Evolutionary conservation across 2,113 vertebrate genomes (phyloP), one percentile per base, ranked within the genome.

Genomic region (Tupaia tana): DNA sequence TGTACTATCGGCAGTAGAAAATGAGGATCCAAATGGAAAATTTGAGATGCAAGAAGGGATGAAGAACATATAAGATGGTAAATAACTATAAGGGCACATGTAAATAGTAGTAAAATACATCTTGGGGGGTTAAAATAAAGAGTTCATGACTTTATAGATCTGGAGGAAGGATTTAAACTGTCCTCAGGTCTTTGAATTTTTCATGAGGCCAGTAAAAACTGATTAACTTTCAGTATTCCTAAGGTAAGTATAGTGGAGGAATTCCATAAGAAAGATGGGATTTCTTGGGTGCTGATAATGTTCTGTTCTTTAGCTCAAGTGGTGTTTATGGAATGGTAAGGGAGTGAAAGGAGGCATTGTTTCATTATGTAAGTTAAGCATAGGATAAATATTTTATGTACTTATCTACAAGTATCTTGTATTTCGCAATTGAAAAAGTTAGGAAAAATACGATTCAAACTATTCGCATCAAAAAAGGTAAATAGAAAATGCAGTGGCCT

Each of bases 111-210:
- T 90, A 86, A 91, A 63, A 87, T 86, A 59, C 54, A 54, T 90
- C 52, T 73, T 43, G 12, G 8, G 15, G n/a, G 52, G 15, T 71
- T 88, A 20, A 29, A 74, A 86, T 90, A 63, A 20, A 86, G 43
- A 66, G 16, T 56, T 64, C 29, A 25, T 71, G 34, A 79, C 15
- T 64, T 71, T 64, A 16, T 70, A 71, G 58, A 20, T 85, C 73
- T 52, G n/a, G 31, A 85, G 66, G 73, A 93, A 71, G n/a, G 11
- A 58, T 85, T 52, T 73, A 79, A 59, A 66, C 59, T 93, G 19
- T 93, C 27, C 19, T 93, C 59, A 89, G 54, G 63, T 70, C 61
- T 24, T 88, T 95, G 69, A 63, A 81, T 95, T 82, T 75, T 82
- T 95, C 9, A 88, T 34, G 54, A 66, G 11, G 31, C 25, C 54